Conservation (phyloP, 2,113 vertebrate genomes). For the Dascyllus trimaculatus region DNA sequence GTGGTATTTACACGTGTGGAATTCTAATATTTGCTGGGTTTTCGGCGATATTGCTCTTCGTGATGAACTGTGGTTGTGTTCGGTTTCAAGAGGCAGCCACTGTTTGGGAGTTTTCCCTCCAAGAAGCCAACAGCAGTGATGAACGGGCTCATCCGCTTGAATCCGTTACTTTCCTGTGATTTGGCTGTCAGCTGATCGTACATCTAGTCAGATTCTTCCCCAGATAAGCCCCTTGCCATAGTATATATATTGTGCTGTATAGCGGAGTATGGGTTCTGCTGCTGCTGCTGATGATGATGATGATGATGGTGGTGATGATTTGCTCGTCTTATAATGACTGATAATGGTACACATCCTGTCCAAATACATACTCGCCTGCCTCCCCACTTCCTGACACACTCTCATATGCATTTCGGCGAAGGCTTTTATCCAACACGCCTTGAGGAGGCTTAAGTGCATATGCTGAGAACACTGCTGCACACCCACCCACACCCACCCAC, state of each 20-base stretch:
- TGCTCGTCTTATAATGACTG: slow-evolving; percentile 37
- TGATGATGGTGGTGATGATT: slow-evolving; percentile 45
- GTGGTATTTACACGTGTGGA: background rate
- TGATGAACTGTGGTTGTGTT: background rate
- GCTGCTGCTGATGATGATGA: slow-evolving; percentile 36
- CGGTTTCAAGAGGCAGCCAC: background rate
- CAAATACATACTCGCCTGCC: slow-evolving; percentile 56
- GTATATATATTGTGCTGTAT: background rate
- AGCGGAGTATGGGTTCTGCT: slow-evolving; percentile 5
- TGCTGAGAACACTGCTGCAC: slow-evolving; percentile 11
- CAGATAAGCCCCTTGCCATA: background rate
- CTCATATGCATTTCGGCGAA: slow-evolving; percentile 57
- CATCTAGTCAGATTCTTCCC: background rate
- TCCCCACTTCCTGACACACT: slow-evolving; percentile 72
- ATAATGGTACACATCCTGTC: slow-evolving; percentile 65
- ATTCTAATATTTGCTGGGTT: no score
- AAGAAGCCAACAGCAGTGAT: background rate
- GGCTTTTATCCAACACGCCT: slow-evolving; percentile 74
- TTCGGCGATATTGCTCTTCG: background rate
- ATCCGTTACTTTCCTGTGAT: background rate
- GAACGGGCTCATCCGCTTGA: slow-evolving; percentile 5
- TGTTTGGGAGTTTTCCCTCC: background rate
- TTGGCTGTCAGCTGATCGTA: background rate
- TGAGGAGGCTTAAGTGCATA: slow-evolving; percentile 72
- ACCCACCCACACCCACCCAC: background rate